Base-by-base conservation (phyloP, 1,140 invertebrate genomes). In the Idris sp. region DNA sequence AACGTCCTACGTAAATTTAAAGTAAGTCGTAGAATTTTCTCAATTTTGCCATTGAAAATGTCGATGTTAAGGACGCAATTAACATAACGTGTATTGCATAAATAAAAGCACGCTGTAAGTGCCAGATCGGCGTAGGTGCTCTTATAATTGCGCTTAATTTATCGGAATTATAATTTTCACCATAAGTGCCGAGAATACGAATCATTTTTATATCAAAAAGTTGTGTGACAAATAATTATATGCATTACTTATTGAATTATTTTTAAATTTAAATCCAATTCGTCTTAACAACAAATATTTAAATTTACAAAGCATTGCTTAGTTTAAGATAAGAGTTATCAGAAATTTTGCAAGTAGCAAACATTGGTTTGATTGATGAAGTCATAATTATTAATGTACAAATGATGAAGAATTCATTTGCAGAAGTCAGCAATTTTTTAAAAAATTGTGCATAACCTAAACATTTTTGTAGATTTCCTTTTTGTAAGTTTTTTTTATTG, bases 21-120 rank as follows among this genome's bases (percentile, higher is more conserved):
- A 19, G 0, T 2, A n/a, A 44, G 26, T 59, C 41, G 28, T 14
- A 31, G 11, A 41, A 19, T 56, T 18, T 26, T 19, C 26, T 9
- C 36, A 35, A 26, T 46, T 46, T 54, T 54, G 26, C 40, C 41
- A 54, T 54, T 48, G 41, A 13, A 25, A 46, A 46, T 8, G 49
- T 56, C 19, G 19, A 48, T 48, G 40, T 14, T 65, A 65, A 65
- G 61, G 49, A 44, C 61, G 49, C 30, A 22, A 65, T 65, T 65
- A 54, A 31, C 61, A 65, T 65, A 65, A 65, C 61, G 49, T 65
- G 61, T 65, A 31, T 65, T 40, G 49, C 48, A 43, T 65, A 38
- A 46, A 56, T 53, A 53, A 48, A 40, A 46, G 16, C 49, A 31
- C 31, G n/a, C 10, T n/a, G 19, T 11, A 0, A 15, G 44, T 65